These are phyloP conservation scores for Antennarius striatus DNA, from an alignment of 2,113 vertebrate species.

Conservation along the genomic window DNA sequence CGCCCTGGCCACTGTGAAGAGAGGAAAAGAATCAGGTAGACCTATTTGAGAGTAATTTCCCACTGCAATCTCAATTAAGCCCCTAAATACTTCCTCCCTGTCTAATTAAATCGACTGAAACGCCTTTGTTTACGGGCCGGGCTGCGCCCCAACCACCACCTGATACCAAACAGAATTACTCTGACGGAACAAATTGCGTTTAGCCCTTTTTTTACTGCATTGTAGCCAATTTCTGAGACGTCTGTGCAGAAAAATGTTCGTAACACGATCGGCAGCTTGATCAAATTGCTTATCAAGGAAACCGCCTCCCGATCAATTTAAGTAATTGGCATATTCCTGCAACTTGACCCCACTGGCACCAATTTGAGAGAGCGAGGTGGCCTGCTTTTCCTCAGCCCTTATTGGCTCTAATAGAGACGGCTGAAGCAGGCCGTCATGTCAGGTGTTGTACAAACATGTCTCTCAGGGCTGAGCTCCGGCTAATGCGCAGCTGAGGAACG, in stretches of 20 bases:
- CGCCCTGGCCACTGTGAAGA: constrained; percentile 73
- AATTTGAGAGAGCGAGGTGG: constrained; percentile 83
- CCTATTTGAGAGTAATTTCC: constrained; percentile 89
- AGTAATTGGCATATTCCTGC: constrained; percentile 99
- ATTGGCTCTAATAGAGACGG: constrained; percentile 93
- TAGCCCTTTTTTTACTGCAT: constrained; percentile 79
- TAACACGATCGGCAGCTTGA: constrained; percentile 93
- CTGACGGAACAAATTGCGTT: constrained; percentile 88
- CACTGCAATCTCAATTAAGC: constrained; percentile 92
- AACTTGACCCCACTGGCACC: constrained; percentile 90
- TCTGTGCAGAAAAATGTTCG: constrained; percentile 72
- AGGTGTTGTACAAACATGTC: constrained; percentile 73
- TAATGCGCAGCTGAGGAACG: constrained; percentile 50
- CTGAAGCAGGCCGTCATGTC: constrained; percentile 81
- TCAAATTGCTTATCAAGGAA: constrained; percentile 98
- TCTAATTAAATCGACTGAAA: constrained; percentile 93
- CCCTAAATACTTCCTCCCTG: constrained; percentile 95
- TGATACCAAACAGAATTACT: constrained; percentile 84
- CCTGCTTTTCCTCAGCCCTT: constrained; percentile 95
- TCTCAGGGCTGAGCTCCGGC: constrained; percentile 16
- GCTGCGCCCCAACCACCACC: constrained; percentile 73
- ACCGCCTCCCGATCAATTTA: constrained; percentile 97
- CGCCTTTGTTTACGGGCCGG: constrained; percentile 89
- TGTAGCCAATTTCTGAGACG: constrained; percentile 71
- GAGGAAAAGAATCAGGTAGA: constrained; percentile 66